These are phyloP conservation scores for Geothlypis trichas DNA, from an alignment of 2,113 vertebrate species.

Conservation along the genomic window DNA sequence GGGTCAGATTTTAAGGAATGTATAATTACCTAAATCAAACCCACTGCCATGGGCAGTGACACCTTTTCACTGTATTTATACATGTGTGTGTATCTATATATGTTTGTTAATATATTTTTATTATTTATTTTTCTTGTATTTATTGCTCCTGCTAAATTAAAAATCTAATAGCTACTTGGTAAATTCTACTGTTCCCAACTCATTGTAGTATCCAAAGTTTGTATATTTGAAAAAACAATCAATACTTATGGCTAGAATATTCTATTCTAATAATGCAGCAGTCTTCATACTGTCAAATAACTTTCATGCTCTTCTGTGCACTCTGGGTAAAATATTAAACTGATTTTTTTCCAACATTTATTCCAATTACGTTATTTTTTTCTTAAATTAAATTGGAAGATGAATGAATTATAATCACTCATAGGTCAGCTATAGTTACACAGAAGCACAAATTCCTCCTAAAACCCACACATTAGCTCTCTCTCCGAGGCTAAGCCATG, in stretches of 20 bases:
- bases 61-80: neutral
- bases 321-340: neutral
- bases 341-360: neutral
- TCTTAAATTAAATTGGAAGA: neutral
- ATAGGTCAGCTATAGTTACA: neutral
- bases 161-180: neutral
- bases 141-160: neutral
- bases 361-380: neutral
- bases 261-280: constrained; percentile 78
- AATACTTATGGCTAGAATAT: constrained; percentile 75
- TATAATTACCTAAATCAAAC: neutral
- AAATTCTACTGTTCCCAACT: neutral
- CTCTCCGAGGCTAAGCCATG: neutral
- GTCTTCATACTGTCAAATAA: neutral
- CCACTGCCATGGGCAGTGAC: neutral
- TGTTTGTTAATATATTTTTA: neutral
- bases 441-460: neutral
- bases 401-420: neutral
- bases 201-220: neutral
- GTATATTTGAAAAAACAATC: neutral
- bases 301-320: neutral
- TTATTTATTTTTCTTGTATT: neutral
- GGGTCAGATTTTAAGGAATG: neutral
- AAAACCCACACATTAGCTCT: neutral
- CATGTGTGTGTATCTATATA: too few species aligned